Conservation (phyloP, 2,888 invertebrate genomes). For the Oxyteleia sp. region DNA sequence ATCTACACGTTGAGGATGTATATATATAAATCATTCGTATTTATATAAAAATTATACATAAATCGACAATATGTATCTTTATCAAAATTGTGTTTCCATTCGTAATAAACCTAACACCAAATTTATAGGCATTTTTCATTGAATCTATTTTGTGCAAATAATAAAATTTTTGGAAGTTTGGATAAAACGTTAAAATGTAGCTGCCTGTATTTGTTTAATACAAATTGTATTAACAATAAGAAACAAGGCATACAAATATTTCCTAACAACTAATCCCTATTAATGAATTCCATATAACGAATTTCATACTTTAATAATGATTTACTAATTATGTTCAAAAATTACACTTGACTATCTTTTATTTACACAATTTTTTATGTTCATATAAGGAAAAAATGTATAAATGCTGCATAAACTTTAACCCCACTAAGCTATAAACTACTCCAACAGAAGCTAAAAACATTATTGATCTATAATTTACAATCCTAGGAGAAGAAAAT, state of each 20-base stretch:
- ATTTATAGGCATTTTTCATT: slow-evolving; percentile 19
- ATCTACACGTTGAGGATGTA: slow-evolving; percentile 13
- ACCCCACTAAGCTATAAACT: slow-evolving; percentile 47
- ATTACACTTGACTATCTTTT: slow-evolving; percentile 42
- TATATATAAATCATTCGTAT: slow-evolving; percentile 26
- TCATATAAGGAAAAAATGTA: slow-evolving; percentile 42
- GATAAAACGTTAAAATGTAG: no score
- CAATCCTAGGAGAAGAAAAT: slow-evolving; percentile 45
- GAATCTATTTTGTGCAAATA: slow-evolving; percentile 10
- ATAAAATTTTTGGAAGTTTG: neutral
- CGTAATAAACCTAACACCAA: slow-evolving; percentile 16
- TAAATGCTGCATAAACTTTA: slow-evolving; percentile 66
- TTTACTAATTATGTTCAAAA: slow-evolving; percentile 15
- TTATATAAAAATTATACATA: slow-evolving; percentile 20
- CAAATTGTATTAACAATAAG: neutral
- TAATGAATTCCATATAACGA: neutral
- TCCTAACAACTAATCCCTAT: neutral
- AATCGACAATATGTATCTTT: slow-evolving; percentile 35
- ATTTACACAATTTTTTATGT: slow-evolving; percentile 48
- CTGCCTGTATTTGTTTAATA: no score
- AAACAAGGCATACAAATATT: neutral
- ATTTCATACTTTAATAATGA: slow-evolving; percentile 63
- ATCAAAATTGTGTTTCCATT: slow-evolving; percentile 11
- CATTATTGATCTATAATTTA: slow-evolving; percentile 49
- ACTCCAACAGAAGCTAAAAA: slow-evolving; percentile 45